Evolutionary conservation across 2,797 vertebrate genomes (phyloP).

Genomic region (Scleropages formosus): DNA sequence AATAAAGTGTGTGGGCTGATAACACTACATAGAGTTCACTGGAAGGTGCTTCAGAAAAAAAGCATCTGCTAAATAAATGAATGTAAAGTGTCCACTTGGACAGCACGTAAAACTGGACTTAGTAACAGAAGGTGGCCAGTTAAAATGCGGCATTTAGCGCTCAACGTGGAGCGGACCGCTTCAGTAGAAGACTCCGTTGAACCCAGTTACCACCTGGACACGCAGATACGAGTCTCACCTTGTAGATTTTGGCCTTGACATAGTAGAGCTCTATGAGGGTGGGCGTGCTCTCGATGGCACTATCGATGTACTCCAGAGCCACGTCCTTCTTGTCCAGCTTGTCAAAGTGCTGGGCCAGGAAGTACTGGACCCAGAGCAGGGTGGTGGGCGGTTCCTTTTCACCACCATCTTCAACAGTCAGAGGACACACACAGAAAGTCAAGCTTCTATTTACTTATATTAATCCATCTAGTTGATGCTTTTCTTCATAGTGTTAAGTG

Average conservation of each 20-base stretch:
- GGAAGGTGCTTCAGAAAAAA: no score
- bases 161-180: not conserved
- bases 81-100: no score
- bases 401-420: constrained; percentile 77
- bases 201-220: not conserved
- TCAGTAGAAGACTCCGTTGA: no score
- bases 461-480: no score
- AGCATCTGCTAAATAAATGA: no score
- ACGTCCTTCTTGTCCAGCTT: constrained; percentile 85
- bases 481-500: no score
- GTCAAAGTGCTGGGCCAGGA: constrained; percentile 96
- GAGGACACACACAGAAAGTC: not conserved
- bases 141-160: not conserved
- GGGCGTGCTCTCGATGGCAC: constrained; percentile 96
- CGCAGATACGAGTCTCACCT: constrained; percentile 69
- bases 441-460: no score
- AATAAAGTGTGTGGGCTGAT: no score
- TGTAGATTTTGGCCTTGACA: constrained; percentile 98
- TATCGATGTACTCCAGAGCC: constrained; percentile 92
- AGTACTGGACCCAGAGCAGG: constrained; percentile 98
- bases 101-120: not conserved
- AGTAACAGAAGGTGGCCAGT: not conserved
- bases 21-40: no score
- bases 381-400: constrained; percentile 97
- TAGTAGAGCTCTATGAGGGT: constrained; percentile 98